Percentiles rank a stretch among this genome's conserved stretches.
These are phyloP conservation scores for Monodelphis domestica DNA, from an alignment of 2,797 vertebrate species.

Conservation along the genomic window DNA sequence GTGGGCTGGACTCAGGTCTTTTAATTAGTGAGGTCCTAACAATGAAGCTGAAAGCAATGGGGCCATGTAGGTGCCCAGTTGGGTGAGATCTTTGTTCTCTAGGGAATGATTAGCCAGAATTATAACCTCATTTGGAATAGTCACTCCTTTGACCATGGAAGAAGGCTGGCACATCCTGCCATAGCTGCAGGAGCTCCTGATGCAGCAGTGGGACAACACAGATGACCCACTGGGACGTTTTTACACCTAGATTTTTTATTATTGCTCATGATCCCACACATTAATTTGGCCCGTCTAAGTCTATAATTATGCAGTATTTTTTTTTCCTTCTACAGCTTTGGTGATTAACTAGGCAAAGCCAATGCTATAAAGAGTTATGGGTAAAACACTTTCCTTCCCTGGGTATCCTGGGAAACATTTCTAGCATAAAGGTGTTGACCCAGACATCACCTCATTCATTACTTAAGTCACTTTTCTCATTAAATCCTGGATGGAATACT, in stretches of 20 bases:
- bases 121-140: not conserved
- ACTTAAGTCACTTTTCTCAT: not conserved
- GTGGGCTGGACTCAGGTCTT: fast-evolving
- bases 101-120: not conserved
- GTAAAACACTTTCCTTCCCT: not conserved
- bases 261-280: not conserved
- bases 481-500: not conserved
- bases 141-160: not conserved
- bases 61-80: not conserved
- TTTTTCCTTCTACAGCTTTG: not conserved
- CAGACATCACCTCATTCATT: not conserved
- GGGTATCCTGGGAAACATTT: not conserved
- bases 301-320: not conserved
- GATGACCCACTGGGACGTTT: not conserved
- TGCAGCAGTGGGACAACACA: not conserved
- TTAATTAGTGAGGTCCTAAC: not conserved
- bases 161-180: not conserved
- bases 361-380: fast-evolving
- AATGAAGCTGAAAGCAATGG: not conserved
- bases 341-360: not conserved
- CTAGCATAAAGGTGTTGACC: not conserved
- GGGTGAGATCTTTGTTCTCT: not conserved
- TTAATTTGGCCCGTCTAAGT: not conserved
- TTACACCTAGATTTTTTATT: not conserved
- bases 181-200: not conserved